These are phyloP conservation scores for Silvanus unidentatus DNA, from an alignment of 2,888 invertebrate genomes.

Conservation along the genomic window DNA sequence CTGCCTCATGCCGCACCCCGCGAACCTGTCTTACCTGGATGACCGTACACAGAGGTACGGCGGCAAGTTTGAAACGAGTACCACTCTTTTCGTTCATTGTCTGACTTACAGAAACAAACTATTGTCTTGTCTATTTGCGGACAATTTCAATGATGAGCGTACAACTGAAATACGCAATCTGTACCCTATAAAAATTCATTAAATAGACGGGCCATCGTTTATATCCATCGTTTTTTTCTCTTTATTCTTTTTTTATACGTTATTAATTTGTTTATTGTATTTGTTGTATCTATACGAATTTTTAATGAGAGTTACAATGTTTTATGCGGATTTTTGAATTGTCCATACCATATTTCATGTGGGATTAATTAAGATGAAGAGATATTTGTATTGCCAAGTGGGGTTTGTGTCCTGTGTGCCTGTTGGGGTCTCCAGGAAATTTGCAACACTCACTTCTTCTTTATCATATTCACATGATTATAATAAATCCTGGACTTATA, in stretches of 20 bases:
- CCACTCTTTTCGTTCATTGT: conserved; percentile 36
- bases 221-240: no score
- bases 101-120: conserved; percentile 41
- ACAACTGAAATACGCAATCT: conserved; percentile 37
- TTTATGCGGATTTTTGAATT: no score
- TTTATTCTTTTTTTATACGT: no score
- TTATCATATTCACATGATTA: conserved; percentile 26
- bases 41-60: conserved; percentile 32
- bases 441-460: conserved; percentile 3
- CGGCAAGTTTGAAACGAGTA: conserved; percentile 38
- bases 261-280: no score
- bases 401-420: conserved; percentile 14
- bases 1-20: conserved; percentile 42
- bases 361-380: no score
- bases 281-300: no score
- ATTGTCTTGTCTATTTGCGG: conserved; percentile 45
- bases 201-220: no score
- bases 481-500: conserved; percentile 37
- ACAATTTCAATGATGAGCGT: conserved; percentile 36
- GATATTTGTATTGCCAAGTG: no score
- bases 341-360: no score
- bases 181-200: no score
- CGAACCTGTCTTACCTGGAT: conserved; percentile 37
- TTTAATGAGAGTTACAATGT: no score
- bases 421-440: conserved; percentile 15